These are phyloP conservation scores for Takifugu bimaculatus DNA, from an alignment of 2,113 vertebrate species.

Conservation along the genomic window DNA sequence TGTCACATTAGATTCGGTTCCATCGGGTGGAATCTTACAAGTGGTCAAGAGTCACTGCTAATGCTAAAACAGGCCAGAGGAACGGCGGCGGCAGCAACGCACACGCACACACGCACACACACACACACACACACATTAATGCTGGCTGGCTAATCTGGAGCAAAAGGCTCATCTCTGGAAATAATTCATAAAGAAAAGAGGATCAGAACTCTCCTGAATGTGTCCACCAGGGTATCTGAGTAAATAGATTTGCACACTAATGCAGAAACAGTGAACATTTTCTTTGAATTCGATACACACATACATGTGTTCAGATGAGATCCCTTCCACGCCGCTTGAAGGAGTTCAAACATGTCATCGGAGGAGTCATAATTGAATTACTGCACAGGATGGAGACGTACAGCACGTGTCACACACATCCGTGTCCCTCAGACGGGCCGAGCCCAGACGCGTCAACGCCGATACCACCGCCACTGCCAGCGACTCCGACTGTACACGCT, in stretches of 20 bases:
- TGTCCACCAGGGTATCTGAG: conserved; percentile 1
- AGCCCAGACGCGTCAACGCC: conserved; percentile 12
- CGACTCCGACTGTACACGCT: conserved; percentile 33
- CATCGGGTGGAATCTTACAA: neutral
- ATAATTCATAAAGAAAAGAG: conserved; percentile 53
- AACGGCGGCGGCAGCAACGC: neutral
- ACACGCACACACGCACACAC: conserved; percentile 5
- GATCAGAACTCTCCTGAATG: conserved; percentile 13
- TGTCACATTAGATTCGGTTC: no score
- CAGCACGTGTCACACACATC: neutral
- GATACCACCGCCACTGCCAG: conserved; percentile 20
- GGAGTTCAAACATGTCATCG: neutral
- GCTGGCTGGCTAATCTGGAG: conserved; percentile 47
- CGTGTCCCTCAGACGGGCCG: conserved; percentile 15
- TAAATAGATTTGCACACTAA: neutral
- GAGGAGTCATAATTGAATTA: neutral
- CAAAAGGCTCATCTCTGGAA: conserved; percentile 52
- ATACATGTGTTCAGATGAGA: neutral
- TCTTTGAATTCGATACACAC: neutral
- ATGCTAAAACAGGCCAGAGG: neutral
- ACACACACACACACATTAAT: conserved; percentile 15
- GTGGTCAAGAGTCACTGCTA: neutral
- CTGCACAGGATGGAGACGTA: neutral
- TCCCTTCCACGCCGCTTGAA: neutral
- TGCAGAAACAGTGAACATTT: neutral